Percentiles rank a stretch among this genome's conserved stretches.
Evolutionary conservation across 2,888 invertebrate species (phyloP).

Genomic region (Troilus luridus): DNA sequence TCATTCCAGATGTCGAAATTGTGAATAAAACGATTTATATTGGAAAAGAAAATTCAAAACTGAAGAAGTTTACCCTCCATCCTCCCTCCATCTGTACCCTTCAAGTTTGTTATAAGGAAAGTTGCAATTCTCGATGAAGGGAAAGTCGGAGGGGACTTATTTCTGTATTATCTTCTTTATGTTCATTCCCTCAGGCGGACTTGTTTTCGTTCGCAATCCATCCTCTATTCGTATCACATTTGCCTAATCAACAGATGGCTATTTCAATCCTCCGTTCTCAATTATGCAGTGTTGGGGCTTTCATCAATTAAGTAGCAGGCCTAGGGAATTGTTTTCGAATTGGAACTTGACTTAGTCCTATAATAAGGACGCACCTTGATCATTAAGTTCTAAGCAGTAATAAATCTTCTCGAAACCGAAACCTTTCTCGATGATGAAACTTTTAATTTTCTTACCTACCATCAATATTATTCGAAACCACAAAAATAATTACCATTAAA

Average conservation of each 20-base stretch:
- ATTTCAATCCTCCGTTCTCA: neutral
- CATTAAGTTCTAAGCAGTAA: too few relatives aligned
- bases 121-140: neutral
- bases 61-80: neutral
- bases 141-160: neutral
- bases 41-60: slow-evolving; percentile 11
- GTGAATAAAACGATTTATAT: slow-evolving; percentile 35
- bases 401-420: too few relatives aligned
- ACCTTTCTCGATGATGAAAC: too few relatives aligned
- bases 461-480: too few relatives aligned
- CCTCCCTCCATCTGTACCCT: slow-evolving; percentile 2
- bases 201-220: neutral
- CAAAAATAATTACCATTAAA: too few relatives aligned
- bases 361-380: neutral
- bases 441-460: too few relatives aligned
- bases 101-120: slow-evolving; percentile 37
- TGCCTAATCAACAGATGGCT: neutral
- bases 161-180: slow-evolving; percentile 35
- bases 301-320: neutral
- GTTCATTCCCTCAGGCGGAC: neutral
- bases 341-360: neutral
- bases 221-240: neutral
- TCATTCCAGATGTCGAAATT: slow-evolving; percentile 33
- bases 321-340: neutral
- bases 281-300: neutral